Evolutionary conservation across 2,888 invertebrate genomes (phyloP).

Genomic region (Hirudinaria manillensis): DNA sequence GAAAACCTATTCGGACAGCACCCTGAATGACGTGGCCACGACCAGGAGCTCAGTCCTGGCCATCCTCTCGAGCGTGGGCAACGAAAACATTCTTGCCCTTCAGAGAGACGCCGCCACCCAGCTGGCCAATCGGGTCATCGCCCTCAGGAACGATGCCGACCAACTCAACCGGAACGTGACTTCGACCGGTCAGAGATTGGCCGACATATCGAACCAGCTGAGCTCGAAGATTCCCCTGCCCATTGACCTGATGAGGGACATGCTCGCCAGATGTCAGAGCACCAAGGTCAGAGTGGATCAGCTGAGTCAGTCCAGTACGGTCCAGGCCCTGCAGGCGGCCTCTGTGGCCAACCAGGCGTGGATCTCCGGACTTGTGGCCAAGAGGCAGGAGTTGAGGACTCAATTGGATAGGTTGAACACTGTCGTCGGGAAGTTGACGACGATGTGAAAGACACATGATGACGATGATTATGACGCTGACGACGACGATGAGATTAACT

Average conservation of each 20-base stretch:
- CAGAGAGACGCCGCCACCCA: not conserved
- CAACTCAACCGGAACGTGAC: not conserved
- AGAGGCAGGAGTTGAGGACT: not conserved
- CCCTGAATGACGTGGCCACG: not conserved
- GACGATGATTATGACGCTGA: not conserved
- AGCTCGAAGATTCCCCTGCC: not conserved
- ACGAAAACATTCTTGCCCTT: no score
- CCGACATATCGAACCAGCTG: not conserved
- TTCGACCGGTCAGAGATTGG: not conserved
- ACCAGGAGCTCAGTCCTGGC: not conserved
- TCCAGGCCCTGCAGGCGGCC: not conserved
- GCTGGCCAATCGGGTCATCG: not conserved
- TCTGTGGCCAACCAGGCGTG: not conserved
- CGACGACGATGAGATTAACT: not conserved
- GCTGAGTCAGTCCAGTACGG: not conserved
- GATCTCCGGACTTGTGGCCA: not conserved
- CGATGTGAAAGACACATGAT: not conserved
- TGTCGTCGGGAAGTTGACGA: not conserved
- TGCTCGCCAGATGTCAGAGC: not conserved
- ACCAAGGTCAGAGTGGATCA: not conserved
- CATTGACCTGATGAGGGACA: not conserved
- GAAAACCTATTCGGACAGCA: not conserved
- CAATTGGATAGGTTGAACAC: not conserved
- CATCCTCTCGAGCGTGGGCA: not conserved
- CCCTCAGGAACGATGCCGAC: not conserved